phyloP scores from a whole-genome alignment of 2,888 invertebrate species.

The Xestia rhomboidea region DNA sequence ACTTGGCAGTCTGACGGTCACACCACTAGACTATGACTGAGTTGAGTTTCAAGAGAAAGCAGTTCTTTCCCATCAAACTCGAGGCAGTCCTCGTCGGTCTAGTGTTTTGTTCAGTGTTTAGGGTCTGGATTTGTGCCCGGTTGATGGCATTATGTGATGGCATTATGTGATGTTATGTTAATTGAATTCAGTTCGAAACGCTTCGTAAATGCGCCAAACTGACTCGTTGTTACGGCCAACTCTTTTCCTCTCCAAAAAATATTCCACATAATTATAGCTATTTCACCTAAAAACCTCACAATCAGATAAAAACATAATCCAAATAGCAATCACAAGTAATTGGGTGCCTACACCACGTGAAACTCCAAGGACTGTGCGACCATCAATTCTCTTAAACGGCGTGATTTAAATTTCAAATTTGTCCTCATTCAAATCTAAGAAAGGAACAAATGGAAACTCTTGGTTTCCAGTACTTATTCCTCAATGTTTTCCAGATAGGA shows the following conservation, averaged over 20 bases:
- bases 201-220: background rate
- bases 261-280: background rate
- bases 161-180: background rate
- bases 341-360: conserved; percentile 58
- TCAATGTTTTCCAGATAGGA: conserved; percentile 57
- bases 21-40: too few species aligned
- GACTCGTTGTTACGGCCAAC: background rate
- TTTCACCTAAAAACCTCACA: conserved; percentile 12
- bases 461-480: conserved; percentile 48
- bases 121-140: background rate
- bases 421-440: conserved; percentile 75
- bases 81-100: background rate
- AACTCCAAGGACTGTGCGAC: conserved; percentile 48
- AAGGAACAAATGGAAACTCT: conserved; percentile 70
- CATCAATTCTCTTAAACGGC: conserved; percentile 65
- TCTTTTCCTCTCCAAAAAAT: background rate
- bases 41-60: too few species aligned
- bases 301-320: conserved; percentile 56
- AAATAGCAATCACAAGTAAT: conserved; percentile 56
- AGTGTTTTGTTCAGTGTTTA: background rate
- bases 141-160: too few species aligned
- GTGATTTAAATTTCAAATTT: conserved; percentile 78
- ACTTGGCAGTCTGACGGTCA: too few species aligned
- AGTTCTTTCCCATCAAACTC: too few species aligned
- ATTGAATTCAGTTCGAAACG: background rate